Base-by-base conservation (phyloP, 1,140 invertebrate genomes). In the Cataglyphis hispanica region DNA sequence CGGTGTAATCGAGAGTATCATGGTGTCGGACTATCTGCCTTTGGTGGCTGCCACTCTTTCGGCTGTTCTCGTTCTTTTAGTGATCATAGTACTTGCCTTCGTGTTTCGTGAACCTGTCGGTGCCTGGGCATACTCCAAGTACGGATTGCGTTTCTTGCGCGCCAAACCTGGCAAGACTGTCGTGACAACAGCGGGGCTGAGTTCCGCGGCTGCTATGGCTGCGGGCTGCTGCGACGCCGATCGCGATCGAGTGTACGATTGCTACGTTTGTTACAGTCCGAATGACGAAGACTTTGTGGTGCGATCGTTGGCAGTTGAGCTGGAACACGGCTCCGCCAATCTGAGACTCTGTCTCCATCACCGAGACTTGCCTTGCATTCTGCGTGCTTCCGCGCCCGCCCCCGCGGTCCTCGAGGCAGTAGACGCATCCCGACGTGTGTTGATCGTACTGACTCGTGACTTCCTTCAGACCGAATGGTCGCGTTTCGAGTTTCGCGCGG, bases 251-350 rank as follows among this genome's bases (percentile, higher is more conserved):
- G 95, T 98, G 13, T 99, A 98, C 94, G 99, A 99, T 93, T 98
- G 98, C 53, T 99, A 98, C 94, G 97, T 99, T 4, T 97, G 98
- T 85, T 99, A 99, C 95, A 98, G 98, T 85, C 97, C 98, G 25
- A 98, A 98, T 94, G 98, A 99, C 94, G 98, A 98, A 91, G 97
- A 98, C 92, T 98, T 98, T 92, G 97, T 99, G 0, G 95, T 98
- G 37, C 97, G 98, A 88, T 97, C 97, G 10, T 96, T 99, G 58
- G 97, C 97, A 2, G 97, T 97, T 2, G 98, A 98, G 90, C 94
- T 99, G 69, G 98, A 99, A 93, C 97, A 97, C 25, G 96, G 96
- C 0, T 95, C 96, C 2, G 95, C 95, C 2, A 95, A 95, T 74
- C 98, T 98, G 86, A 96, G 98, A 61, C 96, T 99, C 25, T 99